Conservation (phyloP, 2,113 vertebrate genomes). For the Hypocryptadius cinnamomeus region DNA sequence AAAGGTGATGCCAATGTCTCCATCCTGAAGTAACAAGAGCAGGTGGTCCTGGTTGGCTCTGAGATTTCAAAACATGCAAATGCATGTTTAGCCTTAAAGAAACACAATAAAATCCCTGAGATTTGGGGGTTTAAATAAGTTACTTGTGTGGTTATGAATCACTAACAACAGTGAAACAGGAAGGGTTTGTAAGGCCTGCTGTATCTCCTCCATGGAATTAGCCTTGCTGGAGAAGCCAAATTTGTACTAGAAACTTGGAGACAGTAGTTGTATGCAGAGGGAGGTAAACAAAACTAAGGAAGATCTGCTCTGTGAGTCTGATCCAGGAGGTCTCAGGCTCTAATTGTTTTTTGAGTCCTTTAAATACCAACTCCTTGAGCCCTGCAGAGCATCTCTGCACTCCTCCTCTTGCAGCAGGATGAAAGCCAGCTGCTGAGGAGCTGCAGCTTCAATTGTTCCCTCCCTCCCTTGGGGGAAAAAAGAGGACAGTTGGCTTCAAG, state of each 20-base stretch:
- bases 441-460: neutral
- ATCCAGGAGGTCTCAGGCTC: neutral
- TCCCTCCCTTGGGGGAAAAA: rapidly evolving
- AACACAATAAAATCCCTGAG: neutral
- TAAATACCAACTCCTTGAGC: neutral
- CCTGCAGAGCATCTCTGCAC: neutral
- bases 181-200: neutral
- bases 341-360: neutral
- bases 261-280: neutral
- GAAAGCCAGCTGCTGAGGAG: neutral
- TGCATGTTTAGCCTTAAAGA: neutral
- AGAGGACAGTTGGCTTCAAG: neutral
- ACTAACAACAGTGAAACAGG: neutral
- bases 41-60: neutral
- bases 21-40: neutral
- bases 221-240: neutral
- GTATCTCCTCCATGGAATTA: rapidly evolving
- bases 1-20: neutral
- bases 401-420: neutral
- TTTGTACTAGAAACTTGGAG: neutral
- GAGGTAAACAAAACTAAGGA: neutral
- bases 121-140: neutral
- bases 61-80: neutral
- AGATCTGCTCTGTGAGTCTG: neutral
- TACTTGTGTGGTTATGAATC: neutral